A percentile compares a stretch with the other conserved stretches of the same genome.
phyloP scores from a whole-genome alignment of 2,113 vertebrate species.

The Rostratula benghalensis region DNA sequence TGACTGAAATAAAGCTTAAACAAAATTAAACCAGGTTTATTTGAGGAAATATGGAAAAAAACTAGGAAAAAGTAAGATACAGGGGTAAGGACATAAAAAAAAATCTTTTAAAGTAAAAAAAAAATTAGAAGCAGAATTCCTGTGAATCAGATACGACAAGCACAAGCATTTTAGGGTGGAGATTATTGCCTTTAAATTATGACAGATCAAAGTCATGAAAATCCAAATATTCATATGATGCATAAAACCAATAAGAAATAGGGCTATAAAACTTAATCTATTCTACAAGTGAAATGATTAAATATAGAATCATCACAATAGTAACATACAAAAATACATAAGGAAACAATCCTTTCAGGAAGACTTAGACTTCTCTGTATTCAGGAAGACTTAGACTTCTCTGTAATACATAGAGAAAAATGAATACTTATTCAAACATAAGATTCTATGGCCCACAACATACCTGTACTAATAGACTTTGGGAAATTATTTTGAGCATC shows the following conservation, averaged over 20 bases:
- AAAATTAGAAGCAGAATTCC: neutral
- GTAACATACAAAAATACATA: neutral
- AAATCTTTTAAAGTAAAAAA: neutral
- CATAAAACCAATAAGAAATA: neutral
- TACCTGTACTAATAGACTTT: neutral
- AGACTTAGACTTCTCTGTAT: neutral
- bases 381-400: neutral
- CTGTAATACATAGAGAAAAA: neutral
- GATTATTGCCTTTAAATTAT: neutral
- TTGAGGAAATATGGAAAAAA: neutral
- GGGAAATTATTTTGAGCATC: neutral
- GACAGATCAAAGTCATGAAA: neutral
- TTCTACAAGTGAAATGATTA: neutral
- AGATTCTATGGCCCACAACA: neutral
- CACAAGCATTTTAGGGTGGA: neutral
- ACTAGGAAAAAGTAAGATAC: neutral
- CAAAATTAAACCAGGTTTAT: neutral
- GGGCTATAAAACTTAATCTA: neutral
- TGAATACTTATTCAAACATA: neutral
- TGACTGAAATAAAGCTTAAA: conserved; percentile 3
- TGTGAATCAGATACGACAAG: neutral
- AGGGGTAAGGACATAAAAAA: neutral
- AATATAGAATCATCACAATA: neutral
- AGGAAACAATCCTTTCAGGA: neutral
- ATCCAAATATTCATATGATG: neutral